A percentile compares a stretch with the other conserved stretches of the same genome.
Conservation (phyloP, 2,113 vertebrate species). For the Austrofundulus limnaeus region DNA sequence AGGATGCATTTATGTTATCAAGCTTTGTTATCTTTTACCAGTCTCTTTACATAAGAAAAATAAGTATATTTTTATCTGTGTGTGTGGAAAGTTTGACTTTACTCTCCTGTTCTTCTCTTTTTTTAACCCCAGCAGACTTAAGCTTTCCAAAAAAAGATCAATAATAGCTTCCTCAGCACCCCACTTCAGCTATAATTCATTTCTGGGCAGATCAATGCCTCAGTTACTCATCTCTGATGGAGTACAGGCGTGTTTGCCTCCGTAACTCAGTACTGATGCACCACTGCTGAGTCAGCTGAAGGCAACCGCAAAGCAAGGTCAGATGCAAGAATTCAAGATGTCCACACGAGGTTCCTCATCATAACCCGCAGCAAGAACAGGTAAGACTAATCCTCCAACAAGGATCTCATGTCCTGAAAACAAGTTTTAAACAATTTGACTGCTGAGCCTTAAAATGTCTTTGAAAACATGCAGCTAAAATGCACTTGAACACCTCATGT, state of each 20-base stretch:
- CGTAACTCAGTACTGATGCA: constrained; percentile 40
- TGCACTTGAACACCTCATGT: not conserved
- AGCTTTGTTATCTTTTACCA: not conserved
- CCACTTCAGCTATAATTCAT: constrained; percentile 44
- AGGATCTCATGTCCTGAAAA: constrained; percentile 28
- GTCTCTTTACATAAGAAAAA: no score
- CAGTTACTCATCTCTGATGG: constrained; percentile 55
- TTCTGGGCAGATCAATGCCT: constrained; percentile 53
- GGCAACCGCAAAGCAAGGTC: constrained; percentile 37
- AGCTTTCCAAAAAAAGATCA: constrained; percentile 43
- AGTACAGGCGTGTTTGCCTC: constrained; percentile 27
- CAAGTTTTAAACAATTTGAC: constrained; percentile 14
- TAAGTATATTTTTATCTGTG: not conserved
- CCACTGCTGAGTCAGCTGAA: constrained; percentile 58
- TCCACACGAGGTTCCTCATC: constrained; percentile 24
- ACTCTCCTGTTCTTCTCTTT: not conserved
- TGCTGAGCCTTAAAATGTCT: constrained; percentile 12
- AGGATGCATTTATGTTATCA: constrained; percentile 3
- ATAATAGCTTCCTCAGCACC: constrained; percentile 51
- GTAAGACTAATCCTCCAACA: constrained; percentile 42
- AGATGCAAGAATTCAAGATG: constrained; percentile 30
- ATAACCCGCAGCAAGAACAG: constrained; percentile 31
- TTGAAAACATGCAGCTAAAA: not conserved
- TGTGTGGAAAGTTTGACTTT: not conserved
- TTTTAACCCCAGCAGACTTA: constrained; percentile 23